Percentiles rank a stretch among this genome's conserved stretches.
phyloP scores from a whole-genome alignment of 2,113 vertebrate species.

The pig (Sus scrofa) region DNA sequence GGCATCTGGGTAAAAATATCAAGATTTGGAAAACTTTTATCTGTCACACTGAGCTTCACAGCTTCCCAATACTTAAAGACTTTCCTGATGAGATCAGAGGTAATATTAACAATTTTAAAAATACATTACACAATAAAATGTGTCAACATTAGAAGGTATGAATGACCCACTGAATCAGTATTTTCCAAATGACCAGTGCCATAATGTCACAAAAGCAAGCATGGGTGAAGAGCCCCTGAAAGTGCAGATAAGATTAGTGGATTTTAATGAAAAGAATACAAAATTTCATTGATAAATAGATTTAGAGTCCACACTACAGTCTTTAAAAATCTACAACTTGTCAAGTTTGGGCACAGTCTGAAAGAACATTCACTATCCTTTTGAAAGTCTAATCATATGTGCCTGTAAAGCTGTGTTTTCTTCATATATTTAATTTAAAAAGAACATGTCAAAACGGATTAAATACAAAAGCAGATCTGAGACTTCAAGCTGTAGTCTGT shows the following conservation, averaged over 20 bases:
- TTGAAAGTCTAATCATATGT: no score
- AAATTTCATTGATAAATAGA: no score
- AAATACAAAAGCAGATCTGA: neutral
- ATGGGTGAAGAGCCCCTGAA: neutral
- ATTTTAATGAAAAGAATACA: no score
- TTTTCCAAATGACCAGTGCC: neutral
- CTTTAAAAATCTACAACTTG: no score
- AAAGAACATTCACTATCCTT: no score
- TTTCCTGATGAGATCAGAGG: neutral
- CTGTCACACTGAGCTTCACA: neutral
- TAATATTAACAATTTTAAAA: neutral
- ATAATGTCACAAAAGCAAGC: neutral
- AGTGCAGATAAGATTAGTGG: neutral
- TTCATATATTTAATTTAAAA: neutral
- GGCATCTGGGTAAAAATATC: neutral
- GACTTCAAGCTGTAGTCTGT: neutral
- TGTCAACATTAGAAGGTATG: neutral
- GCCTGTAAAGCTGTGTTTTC: no score
- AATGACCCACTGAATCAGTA: neutral
- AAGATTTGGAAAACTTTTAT: neutral
- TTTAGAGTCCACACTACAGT: no score
- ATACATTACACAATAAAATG: neutral
- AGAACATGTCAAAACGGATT: neutral
- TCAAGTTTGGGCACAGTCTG: no score
- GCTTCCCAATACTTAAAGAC: neutral